Conservation (phyloP, 2,797 vertebrate genomes). For the Coregonus ussuriensis region DNA sequence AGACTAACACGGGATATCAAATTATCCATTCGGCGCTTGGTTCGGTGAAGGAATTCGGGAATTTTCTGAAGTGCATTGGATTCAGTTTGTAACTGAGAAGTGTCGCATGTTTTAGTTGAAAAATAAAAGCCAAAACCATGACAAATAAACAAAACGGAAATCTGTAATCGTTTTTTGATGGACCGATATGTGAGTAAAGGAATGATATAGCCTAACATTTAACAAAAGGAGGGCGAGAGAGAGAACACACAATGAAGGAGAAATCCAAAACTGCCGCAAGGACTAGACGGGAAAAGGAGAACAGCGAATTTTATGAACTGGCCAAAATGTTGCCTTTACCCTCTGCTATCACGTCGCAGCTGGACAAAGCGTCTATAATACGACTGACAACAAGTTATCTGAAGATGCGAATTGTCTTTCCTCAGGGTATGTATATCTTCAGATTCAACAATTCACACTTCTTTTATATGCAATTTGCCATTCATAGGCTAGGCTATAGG, state of each 20-base stretch:
- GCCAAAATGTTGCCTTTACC: slow-evolving; percentile 94
- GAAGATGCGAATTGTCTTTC: slow-evolving; percentile 97
- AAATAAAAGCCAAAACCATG: slow-evolving; percentile 39
- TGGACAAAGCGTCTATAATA: slow-evolving; percentile 97
- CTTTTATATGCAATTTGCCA: background rate
- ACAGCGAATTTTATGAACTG: slow-evolving; percentile 97
- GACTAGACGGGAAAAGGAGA: slow-evolving; percentile 97
- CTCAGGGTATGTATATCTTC: slow-evolving; percentile 85
- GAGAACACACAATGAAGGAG: slow-evolving; percentile 87
- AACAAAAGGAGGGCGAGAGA: slow-evolving; percentile 44
- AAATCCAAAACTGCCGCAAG: slow-evolving; percentile 98
- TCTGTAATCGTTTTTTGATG: slow-evolving; percentile 61
- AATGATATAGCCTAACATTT: slow-evolving; percentile 35
- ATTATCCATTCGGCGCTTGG: slow-evolving; percentile 21
- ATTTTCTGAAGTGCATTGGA: background rate
- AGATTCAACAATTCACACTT: too few relatives aligned
- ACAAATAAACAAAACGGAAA: slow-evolving; percentile 40
- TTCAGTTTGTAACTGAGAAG: background rate
- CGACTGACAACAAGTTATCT: slow-evolving; percentile 95
- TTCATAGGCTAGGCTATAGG: background rate
- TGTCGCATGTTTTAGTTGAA: slow-evolving; percentile 10
- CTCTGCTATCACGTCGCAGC: slow-evolving; percentile 95
- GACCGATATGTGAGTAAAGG: slow-evolving; percentile 69
- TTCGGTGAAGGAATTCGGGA: background rate
- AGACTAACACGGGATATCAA: slow-evolving; percentile 40